phyloP scores from a whole-genome alignment of 2,113 vertebrate genomes.

The Onychostoma macrolepis region DNA sequence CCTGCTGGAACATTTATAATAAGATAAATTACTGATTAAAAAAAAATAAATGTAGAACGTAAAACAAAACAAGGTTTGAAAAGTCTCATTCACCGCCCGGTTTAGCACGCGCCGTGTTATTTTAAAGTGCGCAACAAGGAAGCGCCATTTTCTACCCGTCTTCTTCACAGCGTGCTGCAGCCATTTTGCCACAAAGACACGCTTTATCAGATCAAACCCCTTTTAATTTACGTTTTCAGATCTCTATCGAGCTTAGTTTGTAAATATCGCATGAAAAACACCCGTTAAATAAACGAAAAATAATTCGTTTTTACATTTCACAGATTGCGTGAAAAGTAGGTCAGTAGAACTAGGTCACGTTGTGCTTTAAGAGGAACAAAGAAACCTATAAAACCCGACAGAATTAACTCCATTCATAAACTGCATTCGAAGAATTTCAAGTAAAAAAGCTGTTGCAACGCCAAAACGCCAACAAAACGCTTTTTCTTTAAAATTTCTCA shows the following conservation, averaged over 20 bases:
- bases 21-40: no score
- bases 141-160: constrained; percentile 28
- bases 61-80: neutral
- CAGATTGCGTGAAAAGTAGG: neutral
- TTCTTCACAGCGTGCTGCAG: constrained; percentile 13
- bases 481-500: no score
- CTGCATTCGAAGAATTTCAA: no score
- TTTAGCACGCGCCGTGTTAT: neutral
- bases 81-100: fast-evolving
- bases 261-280: no score
- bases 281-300: neutral
- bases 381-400: neutral
- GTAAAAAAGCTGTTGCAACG: neutral
- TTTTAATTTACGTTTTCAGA: neutral
- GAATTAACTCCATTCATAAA: fast-evolving
- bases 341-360: neutral
- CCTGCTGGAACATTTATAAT: neutral
- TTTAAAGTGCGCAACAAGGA: constrained; percentile 24
- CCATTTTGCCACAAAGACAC: constrained; percentile 14
- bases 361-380: neutral
- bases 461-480: neutral
- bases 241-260: no score
- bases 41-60: neutral
- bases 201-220: neutral
- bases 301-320: fast-evolving